A percentile compares a stretch with the other conserved stretches of the same genome.
phyloP scores from a whole-genome alignment of 2,888 invertebrate species.

The Melinaea marsaeus region DNA sequence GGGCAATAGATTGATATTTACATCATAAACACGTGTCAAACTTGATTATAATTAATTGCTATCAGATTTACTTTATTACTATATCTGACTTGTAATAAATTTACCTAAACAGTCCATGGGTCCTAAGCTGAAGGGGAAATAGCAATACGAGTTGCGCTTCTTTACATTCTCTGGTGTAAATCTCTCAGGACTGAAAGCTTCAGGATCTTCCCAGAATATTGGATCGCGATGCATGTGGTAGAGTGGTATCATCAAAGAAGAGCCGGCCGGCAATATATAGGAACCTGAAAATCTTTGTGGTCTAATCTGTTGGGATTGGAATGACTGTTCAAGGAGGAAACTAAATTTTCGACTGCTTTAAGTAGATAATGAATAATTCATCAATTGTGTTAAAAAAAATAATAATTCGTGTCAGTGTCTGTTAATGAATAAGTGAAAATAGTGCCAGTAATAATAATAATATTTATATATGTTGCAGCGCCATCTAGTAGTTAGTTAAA shows the following conservation, averaged over 20 bases:
- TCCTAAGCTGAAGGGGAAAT: slow-evolving; percentile 63
- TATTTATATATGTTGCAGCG: too few relatives aligned
- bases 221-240: slow-evolving; percentile 59
- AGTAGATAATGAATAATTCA: too few relatives aligned
- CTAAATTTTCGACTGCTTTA: too few relatives aligned
- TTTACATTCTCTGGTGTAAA: slow-evolving; percentile 52
- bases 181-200: slow-evolving; percentile 60
- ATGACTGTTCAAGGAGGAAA: too few relatives aligned
- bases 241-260: slow-evolving; percentile 52
- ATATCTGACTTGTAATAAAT: background rate
- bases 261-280: slow-evolving; percentile 54
- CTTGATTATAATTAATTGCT: background rate
- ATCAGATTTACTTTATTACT: background rate
- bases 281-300: slow-evolving; percentile 39
- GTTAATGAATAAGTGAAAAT: background rate
- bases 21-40: too few relatives aligned
- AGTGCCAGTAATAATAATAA: too few relatives aligned
- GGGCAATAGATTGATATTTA: too few relatives aligned
- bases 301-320: too few relatives aligned
- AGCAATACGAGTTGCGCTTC: slow-evolving; percentile 50
- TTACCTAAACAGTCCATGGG: slow-evolving; percentile 69
- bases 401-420: too few relatives aligned
- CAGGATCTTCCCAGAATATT: slow-evolving; percentile 53
- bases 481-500: too few relatives aligned
- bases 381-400: too few relatives aligned